Conservation (phyloP, 1,140 invertebrate genomes). For the Aphelinus certus region DNA sequence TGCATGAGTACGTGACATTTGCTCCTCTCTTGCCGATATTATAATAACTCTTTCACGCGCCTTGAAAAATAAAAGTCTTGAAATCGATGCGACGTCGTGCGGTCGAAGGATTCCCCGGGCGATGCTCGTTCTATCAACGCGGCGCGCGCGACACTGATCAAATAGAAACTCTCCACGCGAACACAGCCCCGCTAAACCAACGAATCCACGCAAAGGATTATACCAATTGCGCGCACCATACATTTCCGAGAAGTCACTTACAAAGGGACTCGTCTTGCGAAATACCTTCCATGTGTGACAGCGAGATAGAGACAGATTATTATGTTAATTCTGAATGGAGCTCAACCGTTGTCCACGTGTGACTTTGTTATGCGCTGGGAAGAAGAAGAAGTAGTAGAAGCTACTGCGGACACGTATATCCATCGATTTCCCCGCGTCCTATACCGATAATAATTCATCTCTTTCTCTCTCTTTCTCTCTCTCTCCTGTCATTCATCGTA, state of each 20-base stretch:
- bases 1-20: conserved; percentile 32
- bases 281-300: not conserved
- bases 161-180: too few relatives aligned
- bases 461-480: conserved; percentile 10
- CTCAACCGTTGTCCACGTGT: not conserved
- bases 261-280: conserved; percentile 3
- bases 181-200: too few relatives aligned
- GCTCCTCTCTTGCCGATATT: conserved; percentile 26
- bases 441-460: conserved; percentile 29
- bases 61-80: not conserved
- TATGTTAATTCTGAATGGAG: conserved; percentile 31
- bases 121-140: too few relatives aligned
- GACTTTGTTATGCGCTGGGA: not conserved
- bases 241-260: not conserved
- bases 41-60: conserved; percentile 15
- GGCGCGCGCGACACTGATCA: too few relatives aligned
- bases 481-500: conserved; percentile 8
- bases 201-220: too few relatives aligned
- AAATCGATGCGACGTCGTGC: not conserved
- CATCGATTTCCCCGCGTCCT: conserved; percentile 18
- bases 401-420: conserved; percentile 12
- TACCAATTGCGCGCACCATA: too few relatives aligned
- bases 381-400: not conserved
- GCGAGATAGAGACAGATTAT: not conserved
- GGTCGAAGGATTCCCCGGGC: too few relatives aligned